Base-by-base conservation (phyloP, 2,113 vertebrate genomes). In the Stigmatopora argus region DNA sequence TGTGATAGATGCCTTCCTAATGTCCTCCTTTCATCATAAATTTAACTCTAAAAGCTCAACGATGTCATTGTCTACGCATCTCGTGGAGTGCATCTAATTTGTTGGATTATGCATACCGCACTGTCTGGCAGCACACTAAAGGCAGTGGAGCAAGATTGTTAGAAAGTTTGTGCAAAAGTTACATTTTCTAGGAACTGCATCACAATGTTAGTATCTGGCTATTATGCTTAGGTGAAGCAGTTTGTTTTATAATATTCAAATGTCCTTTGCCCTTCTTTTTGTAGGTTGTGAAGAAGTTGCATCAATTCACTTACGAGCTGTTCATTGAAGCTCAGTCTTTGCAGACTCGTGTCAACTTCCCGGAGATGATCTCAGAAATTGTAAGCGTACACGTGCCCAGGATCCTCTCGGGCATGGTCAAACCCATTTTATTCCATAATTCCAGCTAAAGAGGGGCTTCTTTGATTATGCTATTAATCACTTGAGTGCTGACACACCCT, bases 301-400 rank as follows among this genome's bases (percentile, higher is more conserved):
- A 97, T 70, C 95, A 98, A 88, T 98, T 98, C 89, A 96, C 95
- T 52, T 98, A 97, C 62, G 94, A 98, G 80, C 93, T 97, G 52
- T 92, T 94, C 67, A 90, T 96, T 70, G 94, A 95, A 86, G 92
- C 95, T 0, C 94, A 96, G 68, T 91, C 93, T 84, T 92, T 86
- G 67, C 85, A 83, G 55, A 88, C 92, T 67, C 93, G 88, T 0
- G 93, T 98, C 86, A 94, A 91, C 89, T 98, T 95, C 85, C 96
- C 95, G 0, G 96, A 98, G 90, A 98, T 98, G 95, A 97, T 98
- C 91, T 93, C 94, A 0, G 95, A 98, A 89, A 98, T 98, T 67
- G 97, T 98, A 83, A 95, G 94, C 70, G 93, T 95, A 60, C 96
- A 98, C 68, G 95, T 98, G 75, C 96, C 96, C 89, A 96, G 95